A percentile compares a stretch with the other conserved stretches of the same genome.
phyloP scores from a whole-genome alignment of 2,113 vertebrate genomes.

The Elachura formosa region DNA sequence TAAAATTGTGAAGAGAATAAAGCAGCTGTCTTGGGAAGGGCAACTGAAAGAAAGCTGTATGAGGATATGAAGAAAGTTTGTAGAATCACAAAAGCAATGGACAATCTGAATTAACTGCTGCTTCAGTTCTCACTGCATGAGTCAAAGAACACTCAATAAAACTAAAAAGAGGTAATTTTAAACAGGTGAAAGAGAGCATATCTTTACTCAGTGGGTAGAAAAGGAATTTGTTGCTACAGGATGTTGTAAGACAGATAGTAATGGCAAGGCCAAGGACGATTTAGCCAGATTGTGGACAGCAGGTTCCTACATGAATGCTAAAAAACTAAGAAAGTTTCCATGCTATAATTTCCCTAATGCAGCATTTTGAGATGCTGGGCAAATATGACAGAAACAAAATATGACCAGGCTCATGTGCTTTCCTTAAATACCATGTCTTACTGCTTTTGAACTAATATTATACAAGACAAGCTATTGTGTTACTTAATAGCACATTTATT shows the following conservation, averaged over 20 bases:
- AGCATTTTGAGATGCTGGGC: not conserved
- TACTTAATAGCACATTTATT: not conserved
- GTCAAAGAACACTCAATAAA: not conserved
- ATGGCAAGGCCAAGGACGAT: not conserved
- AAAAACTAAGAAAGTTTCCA: not conserved
- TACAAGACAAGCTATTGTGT: not conserved
- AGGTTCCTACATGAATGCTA: not conserved
- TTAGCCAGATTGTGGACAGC: not conserved
- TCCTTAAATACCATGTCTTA: not conserved
- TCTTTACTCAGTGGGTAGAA: not conserved
- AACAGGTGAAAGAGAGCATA: not conserved
- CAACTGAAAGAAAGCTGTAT: not conserved
- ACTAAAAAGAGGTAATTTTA: not conserved
- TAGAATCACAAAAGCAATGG: not conserved
- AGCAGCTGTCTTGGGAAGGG: not conserved
- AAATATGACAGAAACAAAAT: not conserved
- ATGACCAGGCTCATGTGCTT: not conserved
- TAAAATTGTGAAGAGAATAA: not conserved
- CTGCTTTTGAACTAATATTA: not conserved
- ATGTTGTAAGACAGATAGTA: not conserved
- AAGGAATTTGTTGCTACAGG: not conserved
- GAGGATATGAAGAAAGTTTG: not conserved
- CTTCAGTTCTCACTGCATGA: not conserved
- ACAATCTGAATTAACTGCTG: not conserved
- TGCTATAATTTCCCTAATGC: not conserved